Percentiles rank a stretch among this genome's conserved stretches.
phyloP scores from a whole-genome alignment of 1,140 invertebrate species.

The Sipha flava region DNA sequence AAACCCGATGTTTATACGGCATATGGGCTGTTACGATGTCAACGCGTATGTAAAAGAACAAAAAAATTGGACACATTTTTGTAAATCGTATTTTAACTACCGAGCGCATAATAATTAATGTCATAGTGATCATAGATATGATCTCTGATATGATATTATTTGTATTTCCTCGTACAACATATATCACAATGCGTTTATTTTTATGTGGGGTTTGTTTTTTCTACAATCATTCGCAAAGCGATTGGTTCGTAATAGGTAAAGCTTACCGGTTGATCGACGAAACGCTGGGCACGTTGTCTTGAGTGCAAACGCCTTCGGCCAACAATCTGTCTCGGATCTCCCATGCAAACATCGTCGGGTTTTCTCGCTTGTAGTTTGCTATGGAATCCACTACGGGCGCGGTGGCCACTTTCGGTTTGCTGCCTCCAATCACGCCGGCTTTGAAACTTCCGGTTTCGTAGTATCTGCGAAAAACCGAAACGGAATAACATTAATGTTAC shows the following conservation, averaged over 20 bases:
- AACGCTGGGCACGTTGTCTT: constrained; percentile 97
- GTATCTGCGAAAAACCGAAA: constrained; percentile 59
- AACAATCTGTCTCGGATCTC: constrained; percentile 95
- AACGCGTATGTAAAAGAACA: not conserved
- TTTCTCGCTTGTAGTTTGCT: constrained; percentile 94
- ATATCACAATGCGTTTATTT: too few species aligned
- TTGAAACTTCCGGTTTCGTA: constrained; percentile 98
- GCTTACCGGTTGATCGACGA: constrained; percentile 97
- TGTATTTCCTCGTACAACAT: too few species aligned
- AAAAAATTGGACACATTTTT: not conserved
- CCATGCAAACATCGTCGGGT: constrained; percentile 99
- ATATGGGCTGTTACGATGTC: not conserved
- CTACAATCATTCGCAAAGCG: too few species aligned
- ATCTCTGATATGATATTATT: too few species aligned
- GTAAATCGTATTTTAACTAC: not conserved
- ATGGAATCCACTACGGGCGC: constrained; percentile 97
- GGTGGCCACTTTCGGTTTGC: constrained; percentile 98
- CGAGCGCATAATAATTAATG: not conserved
- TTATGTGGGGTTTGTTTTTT: too few species aligned
- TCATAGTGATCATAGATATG: too few species aligned
- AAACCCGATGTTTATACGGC: not conserved
- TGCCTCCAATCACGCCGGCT: constrained; percentile 96
- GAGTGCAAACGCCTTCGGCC: constrained; percentile 92
- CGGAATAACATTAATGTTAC: too few species aligned
- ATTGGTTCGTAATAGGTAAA: too few species aligned